These are phyloP conservation scores for Ceratosolen solmsi DNA, from an alignment of 1,140 invertebrate species.

Conservation along the genomic window DNA sequence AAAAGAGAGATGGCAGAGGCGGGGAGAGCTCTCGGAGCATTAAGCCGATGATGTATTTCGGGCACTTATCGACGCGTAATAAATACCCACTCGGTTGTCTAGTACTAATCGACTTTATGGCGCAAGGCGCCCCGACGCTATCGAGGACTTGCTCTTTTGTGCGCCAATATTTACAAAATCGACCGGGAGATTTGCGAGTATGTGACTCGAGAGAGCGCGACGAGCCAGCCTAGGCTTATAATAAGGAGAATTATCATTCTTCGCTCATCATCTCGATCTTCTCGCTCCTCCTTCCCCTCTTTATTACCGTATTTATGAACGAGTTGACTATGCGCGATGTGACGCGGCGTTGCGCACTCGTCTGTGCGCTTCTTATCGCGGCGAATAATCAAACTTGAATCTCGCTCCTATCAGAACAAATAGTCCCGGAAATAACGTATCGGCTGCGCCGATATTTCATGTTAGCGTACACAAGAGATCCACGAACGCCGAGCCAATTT, in stretches of 20 bases:
- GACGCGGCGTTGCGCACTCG: background rate
- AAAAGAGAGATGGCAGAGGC: background rate
- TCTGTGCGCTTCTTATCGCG: conserved; percentile 50
- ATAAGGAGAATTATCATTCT: conserved; percentile 54
- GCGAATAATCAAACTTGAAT: conserved; percentile 61
- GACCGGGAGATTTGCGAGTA: background rate
- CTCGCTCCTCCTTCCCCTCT: conserved; percentile 42
- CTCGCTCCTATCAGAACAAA: conserved; percentile 67
- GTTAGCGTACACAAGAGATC: too few relatives aligned
- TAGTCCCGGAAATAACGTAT: conserved; percentile 60
- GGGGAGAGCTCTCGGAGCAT: conserved; percentile 20
- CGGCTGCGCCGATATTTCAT: conserved; percentile 55
- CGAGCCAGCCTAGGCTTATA: conserved; percentile 31
- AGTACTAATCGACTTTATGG: conserved; percentile 63
- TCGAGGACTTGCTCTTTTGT: conserved; percentile 51
- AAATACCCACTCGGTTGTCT: conserved; percentile 53
- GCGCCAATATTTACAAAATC: conserved; percentile 47
- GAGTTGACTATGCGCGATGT: background rate
- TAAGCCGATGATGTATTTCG: conserved; percentile 13
- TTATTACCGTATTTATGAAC: conserved; percentile 54
- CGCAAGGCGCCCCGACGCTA: conserved; percentile 57
- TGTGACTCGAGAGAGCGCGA: background rate
- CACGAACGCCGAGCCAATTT: background rate
- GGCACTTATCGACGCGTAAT: conserved; percentile 51
- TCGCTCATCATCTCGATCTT: conserved; percentile 38